A percentile compares a stretch with the other conserved stretches of the same genome.
Evolutionary conservation across 2,113 vertebrate genomes (phyloP).

Genomic region (Ammodytes dubius): DNA sequence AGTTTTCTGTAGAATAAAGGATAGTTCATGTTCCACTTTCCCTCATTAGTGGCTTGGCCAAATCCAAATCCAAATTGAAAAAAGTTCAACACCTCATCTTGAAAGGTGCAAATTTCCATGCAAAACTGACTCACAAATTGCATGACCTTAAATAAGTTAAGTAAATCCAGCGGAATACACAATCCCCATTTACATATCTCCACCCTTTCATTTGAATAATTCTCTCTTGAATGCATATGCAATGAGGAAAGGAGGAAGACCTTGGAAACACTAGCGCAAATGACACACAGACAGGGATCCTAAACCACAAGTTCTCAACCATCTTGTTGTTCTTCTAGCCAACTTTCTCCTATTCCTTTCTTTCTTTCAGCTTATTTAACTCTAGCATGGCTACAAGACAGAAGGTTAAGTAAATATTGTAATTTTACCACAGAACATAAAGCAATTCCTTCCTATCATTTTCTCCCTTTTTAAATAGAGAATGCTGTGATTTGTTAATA

Average conservation of each 20-base stretch:
- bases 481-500: background rate
- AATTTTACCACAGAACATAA: conserved; percentile 15
- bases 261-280: background rate
- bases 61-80: background rate
- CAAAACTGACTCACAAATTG: conserved; percentile 11
- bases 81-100: background rate
- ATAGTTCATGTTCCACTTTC: background rate
- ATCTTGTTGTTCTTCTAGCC: conserved; percentile 6
- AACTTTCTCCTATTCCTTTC: background rate
- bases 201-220: background rate
- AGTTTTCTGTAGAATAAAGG: background rate
- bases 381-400: background rate
- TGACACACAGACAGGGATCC: background rate
- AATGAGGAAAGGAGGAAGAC: background rate
- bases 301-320: background rate
- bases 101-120: background rate
- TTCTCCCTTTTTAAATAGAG: conserved; percentile 11
- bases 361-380: background rate
- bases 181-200: conserved; percentile 9
- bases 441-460: background rate
- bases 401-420: conserved; percentile 2
- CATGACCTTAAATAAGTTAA: background rate
- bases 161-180: background rate
- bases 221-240: background rate
- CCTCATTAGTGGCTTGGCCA: background rate